phyloP scores from a whole-genome alignment of 2,113 vertebrate genomes.

The Sigmodon hispidus region DNA sequence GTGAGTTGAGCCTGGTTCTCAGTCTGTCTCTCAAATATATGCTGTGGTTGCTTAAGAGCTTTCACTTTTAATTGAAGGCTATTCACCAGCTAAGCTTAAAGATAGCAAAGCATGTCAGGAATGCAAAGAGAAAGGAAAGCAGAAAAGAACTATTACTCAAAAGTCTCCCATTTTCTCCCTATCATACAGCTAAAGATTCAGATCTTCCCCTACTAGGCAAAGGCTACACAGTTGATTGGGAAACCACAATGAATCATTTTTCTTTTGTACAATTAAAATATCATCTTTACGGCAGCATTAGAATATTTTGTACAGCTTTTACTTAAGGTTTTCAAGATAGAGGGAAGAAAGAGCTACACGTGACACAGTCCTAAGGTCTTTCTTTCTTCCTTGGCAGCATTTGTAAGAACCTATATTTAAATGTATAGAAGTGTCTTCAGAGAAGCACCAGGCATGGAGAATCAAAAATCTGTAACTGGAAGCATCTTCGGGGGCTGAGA shows the following conservation, averaged over 20 bases:
- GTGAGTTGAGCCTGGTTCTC: neutral
- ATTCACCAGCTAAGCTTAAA: neutral
- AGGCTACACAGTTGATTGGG: neutral
- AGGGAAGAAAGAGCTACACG: neutral
- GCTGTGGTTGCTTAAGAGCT: neutral
- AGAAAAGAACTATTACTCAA: neutral
- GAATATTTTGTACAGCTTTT: constrained; percentile 61
- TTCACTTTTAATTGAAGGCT: constrained; percentile 29
- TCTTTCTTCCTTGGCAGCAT: constrained; percentile 55
- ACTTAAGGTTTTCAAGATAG: constrained; percentile 55
- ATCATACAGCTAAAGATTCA: neutral
- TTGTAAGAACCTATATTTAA: constrained; percentile 67
- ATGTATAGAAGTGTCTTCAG: constrained; percentile 55
- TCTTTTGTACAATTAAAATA: constrained; percentile 67
- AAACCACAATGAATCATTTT: constrained; percentile 58
- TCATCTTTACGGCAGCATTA: constrained; percentile 47
- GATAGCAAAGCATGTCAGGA: neutral
- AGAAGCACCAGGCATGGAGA: constrained; percentile 34
- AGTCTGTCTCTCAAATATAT: neutral
- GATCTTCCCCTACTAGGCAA: neutral
- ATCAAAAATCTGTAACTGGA: constrained; percentile 61
- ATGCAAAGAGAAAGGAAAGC: neutral
- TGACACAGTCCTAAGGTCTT: constrained; percentile 57
- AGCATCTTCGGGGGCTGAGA: constrained; percentile 62
- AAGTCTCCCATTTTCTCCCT: constrained; percentile 39